Conservation (phyloP, 2,113 vertebrate species). For the Empidonax traillii region DNA sequence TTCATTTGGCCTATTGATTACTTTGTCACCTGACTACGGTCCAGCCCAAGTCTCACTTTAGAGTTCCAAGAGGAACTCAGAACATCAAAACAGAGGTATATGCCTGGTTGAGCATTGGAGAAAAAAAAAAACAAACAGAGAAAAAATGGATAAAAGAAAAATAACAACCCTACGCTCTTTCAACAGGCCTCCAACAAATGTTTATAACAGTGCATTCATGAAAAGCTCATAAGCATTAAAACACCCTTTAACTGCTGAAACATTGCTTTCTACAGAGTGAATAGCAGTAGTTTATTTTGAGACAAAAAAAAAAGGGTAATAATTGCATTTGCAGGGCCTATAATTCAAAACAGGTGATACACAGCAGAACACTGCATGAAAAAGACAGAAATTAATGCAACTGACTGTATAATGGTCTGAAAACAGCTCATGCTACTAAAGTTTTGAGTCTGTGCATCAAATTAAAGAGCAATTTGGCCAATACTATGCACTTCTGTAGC, state of each 20-base stretch:
- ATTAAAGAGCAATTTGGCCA: not conserved
- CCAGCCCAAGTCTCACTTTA: not conserved
- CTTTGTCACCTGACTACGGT: not conserved
- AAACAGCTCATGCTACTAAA: not conserved
- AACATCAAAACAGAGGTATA: not conserved
- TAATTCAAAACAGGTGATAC: not conserved
- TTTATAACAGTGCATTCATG: not conserved
- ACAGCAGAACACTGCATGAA: not conserved
- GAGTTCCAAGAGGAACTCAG: not conserved
- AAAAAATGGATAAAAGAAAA: not conserved
- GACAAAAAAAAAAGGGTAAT: not conserved
- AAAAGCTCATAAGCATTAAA: not conserved
- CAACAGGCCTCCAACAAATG: not conserved
- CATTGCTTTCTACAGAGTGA: not conserved
- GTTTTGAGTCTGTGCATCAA: not conserved
- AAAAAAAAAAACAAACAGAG: not conserved
- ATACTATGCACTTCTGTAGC: not conserved
- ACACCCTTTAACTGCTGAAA: not conserved
- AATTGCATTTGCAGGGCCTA: not conserved
- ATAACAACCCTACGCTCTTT: not conserved
- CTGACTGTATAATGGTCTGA: not conserved
- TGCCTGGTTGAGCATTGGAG: not conserved
- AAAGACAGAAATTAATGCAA: not conserved
- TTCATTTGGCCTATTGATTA: not conserved
- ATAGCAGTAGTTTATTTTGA: not conserved